Base-by-base conservation (phyloP, 2,888 invertebrate species). In the Drosophila emarginata region DNA sequence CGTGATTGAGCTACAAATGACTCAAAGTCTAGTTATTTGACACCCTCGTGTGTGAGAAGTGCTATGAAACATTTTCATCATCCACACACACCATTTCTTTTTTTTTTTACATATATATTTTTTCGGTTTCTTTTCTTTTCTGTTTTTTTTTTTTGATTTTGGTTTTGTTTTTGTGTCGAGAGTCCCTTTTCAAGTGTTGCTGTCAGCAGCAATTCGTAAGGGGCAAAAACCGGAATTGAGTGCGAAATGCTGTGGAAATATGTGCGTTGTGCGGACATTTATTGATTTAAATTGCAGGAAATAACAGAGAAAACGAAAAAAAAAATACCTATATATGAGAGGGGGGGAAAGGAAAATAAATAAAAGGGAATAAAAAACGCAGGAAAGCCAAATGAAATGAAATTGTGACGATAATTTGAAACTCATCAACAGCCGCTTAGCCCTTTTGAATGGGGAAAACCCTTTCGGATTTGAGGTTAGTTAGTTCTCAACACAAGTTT, bases 1-100 rank as follows among this genome's bases (percentile, higher is more conserved):
- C 80, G 82, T 80, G 82, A 76, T 72, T 70, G 61, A 65, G 65
- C 74, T 78, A 63, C 78, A 78, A 82, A 80, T 68, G 77, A 63
- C 64, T 54, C 2, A 56, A 32, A 59, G 67, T 56, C 57, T 59
- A 58, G 54, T 54, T 54, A 54, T 54, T 54, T 54, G 54, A 54
- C 36, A 54, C 54, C 54, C 54, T 36, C 53, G 9, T 32, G 54
- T 32, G 18, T 9, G 32, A 32, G 54, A 59, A 56, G 51, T 45
- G 52, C 54, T 39, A 45, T 51, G 60, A 56, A 53, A 68, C 69
- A 57, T 67, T 63, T 67, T 58, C 60, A 64, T 68, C 71, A 59
- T 60, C 2, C 40, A 37, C n/a, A 37, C 37, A 37, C 39, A 39
- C 39, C 51, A 68, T 61, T 51, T 37, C 53, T 61, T 36, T 15